Percentiles rank a stretch among this genome's conserved stretches.
Evolutionary conservation across 2,888 invertebrate species (phyloP).

Genomic region (Noctua pronuba): DNA sequence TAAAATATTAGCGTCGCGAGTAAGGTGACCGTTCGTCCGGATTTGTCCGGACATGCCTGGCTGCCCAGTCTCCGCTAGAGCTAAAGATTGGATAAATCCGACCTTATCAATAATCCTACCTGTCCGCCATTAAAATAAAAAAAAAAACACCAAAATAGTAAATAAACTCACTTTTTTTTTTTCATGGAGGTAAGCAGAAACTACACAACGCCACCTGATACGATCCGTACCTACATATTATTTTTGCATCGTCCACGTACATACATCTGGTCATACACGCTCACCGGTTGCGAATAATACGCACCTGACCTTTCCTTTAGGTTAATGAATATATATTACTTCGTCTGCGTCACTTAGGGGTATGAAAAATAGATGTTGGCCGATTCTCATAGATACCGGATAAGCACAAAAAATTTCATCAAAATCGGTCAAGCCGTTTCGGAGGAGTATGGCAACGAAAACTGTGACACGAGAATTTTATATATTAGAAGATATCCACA

Average conservation of each 20-base stretch:
- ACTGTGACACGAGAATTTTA: too few species aligned
- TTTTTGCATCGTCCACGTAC: neutral
- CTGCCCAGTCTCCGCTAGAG: too few species aligned
- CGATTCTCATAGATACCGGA: too few species aligned
- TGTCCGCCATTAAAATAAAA: neutral
- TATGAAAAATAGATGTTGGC: too few species aligned
- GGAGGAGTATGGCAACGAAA: too few species aligned
- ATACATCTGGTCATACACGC: neutral
- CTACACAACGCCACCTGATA: neutral
- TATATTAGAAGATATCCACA: too few species aligned
- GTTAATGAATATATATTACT: neutral
- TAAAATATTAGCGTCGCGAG: constrained; percentile 57
- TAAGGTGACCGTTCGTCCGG: neutral
- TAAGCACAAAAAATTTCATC: too few species aligned
- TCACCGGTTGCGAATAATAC: neutral
- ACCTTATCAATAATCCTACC: neutral
- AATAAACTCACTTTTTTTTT: neutral
- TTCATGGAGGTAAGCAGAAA: neutral
- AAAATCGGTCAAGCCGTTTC: too few species aligned
- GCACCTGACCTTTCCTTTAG: neutral
- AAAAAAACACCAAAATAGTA: too few species aligned
- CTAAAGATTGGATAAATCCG: too few species aligned
- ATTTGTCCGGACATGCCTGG: neutral
- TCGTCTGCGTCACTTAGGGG: too few species aligned
- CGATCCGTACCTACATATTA: neutral